Percentiles rank a stretch among this genome's conserved stretches.
Conservation (phyloP, 2,888 invertebrate genomes). For the Gastrophysa polygoni region DNA sequence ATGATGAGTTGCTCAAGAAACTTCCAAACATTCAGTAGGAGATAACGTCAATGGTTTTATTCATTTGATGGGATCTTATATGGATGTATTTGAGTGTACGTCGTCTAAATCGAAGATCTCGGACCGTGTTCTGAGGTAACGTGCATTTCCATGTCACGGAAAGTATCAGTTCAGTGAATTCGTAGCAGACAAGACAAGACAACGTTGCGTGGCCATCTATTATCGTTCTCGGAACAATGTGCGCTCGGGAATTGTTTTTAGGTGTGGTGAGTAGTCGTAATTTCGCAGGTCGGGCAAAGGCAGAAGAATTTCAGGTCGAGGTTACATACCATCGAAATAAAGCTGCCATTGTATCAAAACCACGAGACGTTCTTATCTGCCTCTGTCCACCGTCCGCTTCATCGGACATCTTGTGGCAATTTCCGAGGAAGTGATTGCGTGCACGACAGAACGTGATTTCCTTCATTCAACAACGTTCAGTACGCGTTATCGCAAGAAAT, state of each 20-base stretch:
- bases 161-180: too few species aligned
- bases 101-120: too few species aligned
- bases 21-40: too few species aligned
- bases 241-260: neutral
- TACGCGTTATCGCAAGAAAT: neutral
- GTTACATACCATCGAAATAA: constrained; percentile 22
- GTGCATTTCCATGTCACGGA: too few species aligned
- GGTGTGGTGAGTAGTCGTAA: neutral
- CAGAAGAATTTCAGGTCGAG: constrained; percentile 25
- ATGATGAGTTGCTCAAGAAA: too few species aligned
- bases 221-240: neutral
- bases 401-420: neutral
- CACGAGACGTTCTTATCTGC: constrained; percentile 17
- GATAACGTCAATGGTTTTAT: too few species aligned
- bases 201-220: neutral
- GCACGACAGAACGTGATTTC: neutral
- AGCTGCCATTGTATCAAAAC: constrained; percentile 24
- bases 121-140: too few species aligned
- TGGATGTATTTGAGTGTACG: too few species aligned
- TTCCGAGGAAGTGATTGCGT: neutral
- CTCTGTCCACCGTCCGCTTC: neutral
- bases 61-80: too few species aligned
- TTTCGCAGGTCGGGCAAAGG: neutral
- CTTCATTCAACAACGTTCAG: neutral
- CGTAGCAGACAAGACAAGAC: neutral